These are phyloP conservation scores for Cyclophora albipunctata DNA, from an alignment of 2,888 invertebrate species.

Conservation along the genomic window DNA sequence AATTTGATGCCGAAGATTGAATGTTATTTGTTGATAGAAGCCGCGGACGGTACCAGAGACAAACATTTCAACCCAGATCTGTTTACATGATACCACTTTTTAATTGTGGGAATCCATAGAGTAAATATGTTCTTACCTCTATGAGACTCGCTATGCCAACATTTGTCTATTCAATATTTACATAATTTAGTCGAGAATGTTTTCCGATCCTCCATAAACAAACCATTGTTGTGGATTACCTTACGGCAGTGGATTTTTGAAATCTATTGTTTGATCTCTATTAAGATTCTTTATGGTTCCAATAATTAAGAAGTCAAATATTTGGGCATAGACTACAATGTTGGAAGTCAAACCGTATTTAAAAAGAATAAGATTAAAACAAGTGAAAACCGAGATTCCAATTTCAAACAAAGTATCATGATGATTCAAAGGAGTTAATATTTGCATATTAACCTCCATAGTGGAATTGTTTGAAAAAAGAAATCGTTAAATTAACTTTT, in stretches of 20 bases:
- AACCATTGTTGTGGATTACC: conserved; percentile 37
- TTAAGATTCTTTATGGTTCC: not conserved
- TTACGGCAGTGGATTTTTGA: conserved; percentile 22
- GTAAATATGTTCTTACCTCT: conserved; percentile 16
- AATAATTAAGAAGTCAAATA: no score
- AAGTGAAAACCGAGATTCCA: no score
- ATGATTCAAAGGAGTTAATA: no score
- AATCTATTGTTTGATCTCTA: not conserved
- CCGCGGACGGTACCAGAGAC: conserved; percentile 3
- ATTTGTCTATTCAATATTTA: conserved; percentile 45
- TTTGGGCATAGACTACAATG: no score
- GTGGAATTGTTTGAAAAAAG: no score
- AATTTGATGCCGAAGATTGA: no score
- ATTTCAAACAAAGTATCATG: no score
- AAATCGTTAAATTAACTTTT: no score
- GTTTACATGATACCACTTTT: conserved; percentile 22
- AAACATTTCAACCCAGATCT: conserved; percentile 8
- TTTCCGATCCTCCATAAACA: conserved; percentile 38
- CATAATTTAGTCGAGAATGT: conserved; percentile 45
- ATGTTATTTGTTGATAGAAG: not conserved
- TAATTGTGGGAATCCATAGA: conserved; percentile 25
- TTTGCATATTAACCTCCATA: no score
- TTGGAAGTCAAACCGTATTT: no score
- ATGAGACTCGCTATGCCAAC: conserved; percentile 38
- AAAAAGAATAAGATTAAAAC: no score